These are phyloP conservation scores for Crenichthys baileyi DNA, from an alignment of 2,797 vertebrate species.

Conservation along the genomic window DNA sequence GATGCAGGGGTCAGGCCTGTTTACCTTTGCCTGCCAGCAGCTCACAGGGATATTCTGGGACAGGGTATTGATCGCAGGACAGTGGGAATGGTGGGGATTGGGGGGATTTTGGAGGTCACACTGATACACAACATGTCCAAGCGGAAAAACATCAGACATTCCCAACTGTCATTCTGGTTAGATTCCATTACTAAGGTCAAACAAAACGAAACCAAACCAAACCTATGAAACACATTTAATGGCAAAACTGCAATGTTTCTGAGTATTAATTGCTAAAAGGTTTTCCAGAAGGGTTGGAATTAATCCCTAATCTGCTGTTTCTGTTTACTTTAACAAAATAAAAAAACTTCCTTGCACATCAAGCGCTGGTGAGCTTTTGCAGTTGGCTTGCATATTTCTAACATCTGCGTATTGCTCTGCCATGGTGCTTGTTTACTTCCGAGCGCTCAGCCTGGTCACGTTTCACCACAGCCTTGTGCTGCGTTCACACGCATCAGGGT, in stretches of 20 bases:
- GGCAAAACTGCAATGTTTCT: not conserved
- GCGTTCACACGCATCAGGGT: slow-evolving; percentile 43
- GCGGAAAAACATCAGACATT: slow-evolving; percentile 45
- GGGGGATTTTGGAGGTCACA: slow-evolving; percentile 49
- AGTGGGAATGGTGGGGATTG: slow-evolving; percentile 30
- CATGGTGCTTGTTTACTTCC: slow-evolving; percentile 72
- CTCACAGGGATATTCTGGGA: slow-evolving; percentile 41
- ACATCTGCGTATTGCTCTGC: slow-evolving; percentile 45
- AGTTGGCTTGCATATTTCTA: slow-evolving; percentile 30
- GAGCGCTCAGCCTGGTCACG: slow-evolving; percentile 63
- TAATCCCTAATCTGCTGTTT: not conserved
- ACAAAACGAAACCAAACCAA: not conserved
- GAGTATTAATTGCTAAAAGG: not conserved
- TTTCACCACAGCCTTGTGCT: slow-evolving; percentile 56
- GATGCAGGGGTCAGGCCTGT: slow-evolving; percentile 34
- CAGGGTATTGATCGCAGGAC: slow-evolving; percentile 45
- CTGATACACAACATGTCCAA: slow-evolving; percentile 57
- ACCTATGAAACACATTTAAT: not conserved
- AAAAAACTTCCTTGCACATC: slow-evolving; percentile 30
- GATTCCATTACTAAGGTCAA: not conserved
- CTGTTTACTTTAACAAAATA: not conserved
- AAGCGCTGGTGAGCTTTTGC: slow-evolving; percentile 28
- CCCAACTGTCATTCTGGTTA: not conserved
- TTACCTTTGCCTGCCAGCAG: slow-evolving; percentile 16
- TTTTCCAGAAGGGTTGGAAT: not conserved